phyloP scores from a whole-genome alignment of 2,888 invertebrate species.

The Pseudococcus longispinus region DNA sequence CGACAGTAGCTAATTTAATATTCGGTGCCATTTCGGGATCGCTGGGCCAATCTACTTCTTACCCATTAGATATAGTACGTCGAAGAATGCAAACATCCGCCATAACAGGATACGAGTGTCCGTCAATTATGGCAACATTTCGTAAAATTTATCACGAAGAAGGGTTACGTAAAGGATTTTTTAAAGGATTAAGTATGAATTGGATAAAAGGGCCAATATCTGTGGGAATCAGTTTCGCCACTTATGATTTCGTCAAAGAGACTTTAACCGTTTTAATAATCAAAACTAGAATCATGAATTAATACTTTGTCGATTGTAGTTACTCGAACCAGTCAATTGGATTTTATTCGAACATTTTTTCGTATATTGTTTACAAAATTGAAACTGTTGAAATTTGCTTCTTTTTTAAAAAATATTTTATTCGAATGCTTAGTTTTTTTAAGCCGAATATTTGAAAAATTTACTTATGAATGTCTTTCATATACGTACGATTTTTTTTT shows the following conservation, averaged over 20 bases:
- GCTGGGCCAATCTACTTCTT: conserved; percentile 92
- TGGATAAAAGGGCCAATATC: conserved; percentile 94
- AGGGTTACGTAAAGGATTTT: conserved; percentile 87
- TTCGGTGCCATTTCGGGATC: conserved; percentile 93
- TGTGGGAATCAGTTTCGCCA: conserved; percentile 94
- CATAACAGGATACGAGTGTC: conserved; percentile 65
- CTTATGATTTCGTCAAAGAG: conserved; percentile 82
- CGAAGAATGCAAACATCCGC: conserved; percentile 74
- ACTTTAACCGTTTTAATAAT: conserved; percentile 55
- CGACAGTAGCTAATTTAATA: conserved; percentile 64
- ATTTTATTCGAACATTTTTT: not conserved
- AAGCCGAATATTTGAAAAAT: not conserved
- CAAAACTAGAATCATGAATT: conserved; percentile 53
- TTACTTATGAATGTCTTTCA: not conserved
- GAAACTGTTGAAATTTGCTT: not conserved
- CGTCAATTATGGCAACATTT: conserved; percentile 73
- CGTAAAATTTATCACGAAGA: conserved; percentile 78
- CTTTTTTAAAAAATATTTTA: not conserved
- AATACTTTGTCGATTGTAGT: not conserved
- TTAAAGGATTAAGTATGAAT: conserved; percentile 99
- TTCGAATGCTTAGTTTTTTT: not conserved
- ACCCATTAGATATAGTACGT: conserved; percentile 94
- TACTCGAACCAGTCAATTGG: not conserved
- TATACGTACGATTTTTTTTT: not conserved
- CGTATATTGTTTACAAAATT: not conserved